Evolutionary conservation across 2,797 vertebrate species (phyloP).

Genomic region (Novumbra hubbsi): DNA sequence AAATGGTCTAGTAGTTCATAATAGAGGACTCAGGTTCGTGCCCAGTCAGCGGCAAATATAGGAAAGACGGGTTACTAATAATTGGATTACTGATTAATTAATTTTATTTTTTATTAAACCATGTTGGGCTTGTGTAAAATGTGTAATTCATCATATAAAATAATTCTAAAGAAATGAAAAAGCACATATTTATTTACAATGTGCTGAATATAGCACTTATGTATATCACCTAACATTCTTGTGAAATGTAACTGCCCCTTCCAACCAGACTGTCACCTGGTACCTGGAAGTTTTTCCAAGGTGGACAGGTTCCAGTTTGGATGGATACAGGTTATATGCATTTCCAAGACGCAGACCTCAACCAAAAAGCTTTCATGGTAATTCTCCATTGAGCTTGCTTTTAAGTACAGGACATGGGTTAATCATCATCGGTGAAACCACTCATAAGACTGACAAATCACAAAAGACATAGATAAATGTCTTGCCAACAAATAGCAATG

Average conservation of each 20-base stretch:
- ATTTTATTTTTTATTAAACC: conserved; percentile 24
- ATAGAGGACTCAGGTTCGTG: not conserved
- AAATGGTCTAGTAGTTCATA: not conserved
- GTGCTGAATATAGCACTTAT: conserved; percentile 29
- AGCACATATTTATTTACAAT: conserved; percentile 65
- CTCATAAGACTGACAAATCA: not conserved
- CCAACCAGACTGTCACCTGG: not conserved
- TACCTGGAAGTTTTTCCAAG: not conserved
- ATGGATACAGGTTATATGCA: not conserved
- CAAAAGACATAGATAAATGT: not conserved
- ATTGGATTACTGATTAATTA: not conserved
- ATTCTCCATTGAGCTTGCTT: not conserved
- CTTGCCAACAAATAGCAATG: not conserved
- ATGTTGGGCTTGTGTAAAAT: conserved; percentile 10
- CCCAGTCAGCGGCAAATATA: not conserved
- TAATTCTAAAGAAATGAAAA: conserved; percentile 37
- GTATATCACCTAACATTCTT: not conserved
- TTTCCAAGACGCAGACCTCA: not conserved
- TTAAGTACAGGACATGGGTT: not conserved
- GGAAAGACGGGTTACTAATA: not conserved
- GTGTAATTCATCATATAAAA: conserved; percentile 14
- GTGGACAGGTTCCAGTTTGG: not conserved
- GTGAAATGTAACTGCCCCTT: not conserved
- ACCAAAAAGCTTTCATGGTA: not conserved
- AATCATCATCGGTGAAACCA: not conserved